Base-by-base conservation (phyloP, 2,888 invertebrate species). In the Caenorhabditis virilis region DNA sequence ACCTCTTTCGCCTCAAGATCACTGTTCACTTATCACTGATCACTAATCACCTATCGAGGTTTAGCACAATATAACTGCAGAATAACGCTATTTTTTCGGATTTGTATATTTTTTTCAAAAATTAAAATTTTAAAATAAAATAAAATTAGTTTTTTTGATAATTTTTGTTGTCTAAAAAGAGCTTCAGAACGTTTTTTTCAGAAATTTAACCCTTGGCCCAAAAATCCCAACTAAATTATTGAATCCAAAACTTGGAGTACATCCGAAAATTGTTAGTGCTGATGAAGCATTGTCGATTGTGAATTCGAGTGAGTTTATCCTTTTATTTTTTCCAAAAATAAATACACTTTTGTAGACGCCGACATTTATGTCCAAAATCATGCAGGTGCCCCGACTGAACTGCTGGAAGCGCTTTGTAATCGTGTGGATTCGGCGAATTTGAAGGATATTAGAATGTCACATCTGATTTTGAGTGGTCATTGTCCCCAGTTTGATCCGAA, bases 391-490 rank as follows among this genome's bases (percentile, higher is more conserved):
- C 95, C 95, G 0, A 87, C 89, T 4, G 88, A 88, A 15, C 87
- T 95, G n/a, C 87, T 93, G 13, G 87, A 89, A 54, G 92, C 91
- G 0, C 89, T 95, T 89, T 90, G 91, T 0, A 87, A 88, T 22
- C 89, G 91, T 70, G 94, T 92, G 27, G 89, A 89, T 78, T 85
- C 86, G 1, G 88, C 88, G 15, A 86, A 88, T 15, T 85, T 95
- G 58, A 88, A 88, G 72, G 88, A 91, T 84, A 88, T 95, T 36
- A 89, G 88, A 27, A 89, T 94, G 0, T 91, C 91, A 64, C 95
- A 95, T 82, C 93, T 95, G 89, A 94, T 95, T 84, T 91, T 94
- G 0, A 93, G 94, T 84, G 91, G 90, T 38, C 88, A 89, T 23
- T 64, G 64, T 46, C 58, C 64, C 16, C 64, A 64, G 41, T 64